phyloP scores from a whole-genome alignment of 2,113 vertebrate species.

The Apistogramma diplotaenia region DNA sequence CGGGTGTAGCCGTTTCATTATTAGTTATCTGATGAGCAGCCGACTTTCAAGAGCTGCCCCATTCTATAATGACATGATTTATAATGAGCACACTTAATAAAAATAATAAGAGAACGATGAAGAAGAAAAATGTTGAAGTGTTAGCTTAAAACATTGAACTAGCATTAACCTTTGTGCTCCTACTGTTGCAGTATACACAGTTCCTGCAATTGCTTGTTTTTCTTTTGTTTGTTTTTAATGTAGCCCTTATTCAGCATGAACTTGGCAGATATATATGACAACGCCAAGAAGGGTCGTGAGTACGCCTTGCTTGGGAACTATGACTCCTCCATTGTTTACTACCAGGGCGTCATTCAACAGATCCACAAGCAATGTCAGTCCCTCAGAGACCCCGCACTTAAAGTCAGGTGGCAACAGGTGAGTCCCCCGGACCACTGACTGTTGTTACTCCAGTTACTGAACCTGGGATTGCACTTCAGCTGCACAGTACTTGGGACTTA shows the following conservation, averaged over 20 bases:
- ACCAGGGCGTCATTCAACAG: constrained; percentile 96
- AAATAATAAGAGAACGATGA: neutral
- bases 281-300: constrained; percentile 95
- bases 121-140: neutral
- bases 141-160: neutral
- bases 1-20: neutral
- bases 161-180: neutral
- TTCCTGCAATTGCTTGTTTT: neutral
- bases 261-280: constrained; percentile 93
- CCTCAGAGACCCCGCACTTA: constrained; percentile 88
- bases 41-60: neutral
- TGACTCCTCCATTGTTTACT: constrained; percentile 95
- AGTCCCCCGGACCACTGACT: neutral
- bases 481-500: neutral
- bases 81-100: neutral
- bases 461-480: neutral
- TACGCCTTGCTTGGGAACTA: constrained; percentile 97
- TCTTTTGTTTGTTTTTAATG: neutral
- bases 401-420: constrained; percentile 94
- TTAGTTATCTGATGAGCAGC: neutral
- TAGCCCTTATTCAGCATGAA: constrained; percentile 81
- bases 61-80: neutral
- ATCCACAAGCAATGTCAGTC: constrained; percentile 91
- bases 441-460: neutral
- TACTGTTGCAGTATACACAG: neutral